Evolutionary conservation across 2,888 invertebrate genomes (phyloP).

Genomic region (Oligia latruncula): DNA sequence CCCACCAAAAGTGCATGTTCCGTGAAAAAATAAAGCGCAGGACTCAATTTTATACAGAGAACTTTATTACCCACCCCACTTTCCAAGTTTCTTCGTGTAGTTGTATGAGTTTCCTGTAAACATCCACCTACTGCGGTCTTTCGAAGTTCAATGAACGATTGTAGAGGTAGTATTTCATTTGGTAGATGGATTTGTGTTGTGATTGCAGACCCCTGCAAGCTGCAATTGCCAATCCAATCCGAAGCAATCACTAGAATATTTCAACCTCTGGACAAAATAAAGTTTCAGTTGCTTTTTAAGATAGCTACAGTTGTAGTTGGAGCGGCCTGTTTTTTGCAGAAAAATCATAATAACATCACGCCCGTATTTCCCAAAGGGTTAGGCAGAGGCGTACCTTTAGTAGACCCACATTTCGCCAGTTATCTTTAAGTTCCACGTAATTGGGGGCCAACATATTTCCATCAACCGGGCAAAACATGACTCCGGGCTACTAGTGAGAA

Average conservation of each 20-base stretch:
- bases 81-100: constrained; percentile 1
- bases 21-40: constrained; percentile 5
- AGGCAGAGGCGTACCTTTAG: not conserved
- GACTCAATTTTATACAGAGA: constrained; percentile 5
- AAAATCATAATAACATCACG: not conserved
- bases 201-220: not conserved
- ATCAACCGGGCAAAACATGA: not conserved
- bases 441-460: no score
- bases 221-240: not conserved
- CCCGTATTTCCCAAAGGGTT: not conserved
- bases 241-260: constrained; percentile 10
- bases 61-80: not conserved
- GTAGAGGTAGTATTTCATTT: constrained; percentile 8
- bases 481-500: not conserved
- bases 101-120: not conserved
- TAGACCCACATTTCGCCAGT: no score
- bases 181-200: not conserved
- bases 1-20: constrained; percentile 19
- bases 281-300: not conserved
- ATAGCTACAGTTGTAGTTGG: no score
- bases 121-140: not conserved
- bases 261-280: constrained; percentile 14
- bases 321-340: not conserved
- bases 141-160: not conserved
- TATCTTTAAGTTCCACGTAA: not conserved